Base-by-base conservation (phyloP, 2,113 vertebrate genomes). In the Agelaius tricolor region DNA sequence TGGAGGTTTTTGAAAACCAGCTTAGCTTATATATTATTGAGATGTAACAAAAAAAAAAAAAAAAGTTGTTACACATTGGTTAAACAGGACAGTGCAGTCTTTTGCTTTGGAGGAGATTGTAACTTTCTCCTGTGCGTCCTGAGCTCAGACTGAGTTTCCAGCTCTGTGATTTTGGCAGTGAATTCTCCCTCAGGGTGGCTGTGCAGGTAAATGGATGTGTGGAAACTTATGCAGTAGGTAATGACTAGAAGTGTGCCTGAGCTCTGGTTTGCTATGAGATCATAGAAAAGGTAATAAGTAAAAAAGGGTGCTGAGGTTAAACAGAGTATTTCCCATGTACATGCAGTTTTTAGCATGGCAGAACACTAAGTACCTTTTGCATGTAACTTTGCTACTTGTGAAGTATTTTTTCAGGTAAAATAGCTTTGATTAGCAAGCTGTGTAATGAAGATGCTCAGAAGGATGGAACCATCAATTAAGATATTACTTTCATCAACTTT, bases 1-100 rank as follows among this genome's bases (percentile, higher is more conserved):
- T 54, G 11, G 16, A 39, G 24, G 17, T 7, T 74, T 91, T 83
- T 59, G 30, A 78, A 88, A 89, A 54, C 3, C 17, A 47, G 9
- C 11, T 3, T 11, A 20, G 14, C 4, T 63, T 63, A 31, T 33
- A 63, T 44, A 41, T 74, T 59, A 39, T 2, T 41, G 39, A 68
- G 65, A 27, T 13, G 3, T 46, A 44, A 51, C 17, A 43, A 52
- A 23, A 47, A 23, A n/a, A n/a, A 30, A 54, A 41, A 65, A 67
- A 41, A 52, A 52, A n/a, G 3, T 33, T 28, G 11, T 65, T 39
- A 49, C 1, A 12, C 4, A 5, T 0, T 26, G 15, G 18, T 35
- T 21, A n/a, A 75, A 58, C 15, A 52, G 37, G n/a, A 31, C 43
- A 54, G 43, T 1, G 0, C 19, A 24, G 8, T 39, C 13, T 67